These are phyloP conservation scores for Anolis sagrei DNA, from an alignment of 2,113 vertebrate genomes.

Conservation along the genomic window DNA sequence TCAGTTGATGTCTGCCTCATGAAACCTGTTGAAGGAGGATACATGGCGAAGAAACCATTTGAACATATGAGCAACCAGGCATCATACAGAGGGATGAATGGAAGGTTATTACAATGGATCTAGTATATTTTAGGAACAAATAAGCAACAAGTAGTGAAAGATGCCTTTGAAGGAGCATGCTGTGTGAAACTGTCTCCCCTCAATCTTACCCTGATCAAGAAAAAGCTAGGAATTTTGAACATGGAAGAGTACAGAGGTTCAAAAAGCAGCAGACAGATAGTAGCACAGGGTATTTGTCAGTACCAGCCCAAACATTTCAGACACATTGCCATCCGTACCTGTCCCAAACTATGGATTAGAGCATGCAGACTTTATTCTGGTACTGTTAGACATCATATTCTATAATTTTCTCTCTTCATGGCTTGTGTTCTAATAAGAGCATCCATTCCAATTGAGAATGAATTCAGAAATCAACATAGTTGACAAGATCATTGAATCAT, in stretches of 20 bases:
- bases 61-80: background rate
- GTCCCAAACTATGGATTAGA: background rate
- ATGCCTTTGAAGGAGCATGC: background rate
- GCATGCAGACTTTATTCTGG: background rate
- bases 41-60: background rate
- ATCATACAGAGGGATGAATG: fast-evolving
- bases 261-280: background rate
- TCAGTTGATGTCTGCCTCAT: background rate
- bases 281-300: background rate
- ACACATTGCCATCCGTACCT: background rate
- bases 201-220: background rate
- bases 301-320: background rate
- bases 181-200: background rate
- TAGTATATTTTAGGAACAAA: background rate
- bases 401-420: background rate
- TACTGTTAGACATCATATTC: no score
- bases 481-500: background rate
- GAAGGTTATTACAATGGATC: background rate
- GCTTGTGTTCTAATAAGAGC: background rate
- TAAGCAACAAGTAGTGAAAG: background rate
- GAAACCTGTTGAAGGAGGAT: background rate
- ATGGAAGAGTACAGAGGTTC: background rate
- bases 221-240: background rate
- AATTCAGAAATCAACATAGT: background rate
- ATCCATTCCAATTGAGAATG: background rate